phyloP scores from a whole-genome alignment of 2,113 vertebrate genomes.

The Clarias macrocephalus region DNA sequence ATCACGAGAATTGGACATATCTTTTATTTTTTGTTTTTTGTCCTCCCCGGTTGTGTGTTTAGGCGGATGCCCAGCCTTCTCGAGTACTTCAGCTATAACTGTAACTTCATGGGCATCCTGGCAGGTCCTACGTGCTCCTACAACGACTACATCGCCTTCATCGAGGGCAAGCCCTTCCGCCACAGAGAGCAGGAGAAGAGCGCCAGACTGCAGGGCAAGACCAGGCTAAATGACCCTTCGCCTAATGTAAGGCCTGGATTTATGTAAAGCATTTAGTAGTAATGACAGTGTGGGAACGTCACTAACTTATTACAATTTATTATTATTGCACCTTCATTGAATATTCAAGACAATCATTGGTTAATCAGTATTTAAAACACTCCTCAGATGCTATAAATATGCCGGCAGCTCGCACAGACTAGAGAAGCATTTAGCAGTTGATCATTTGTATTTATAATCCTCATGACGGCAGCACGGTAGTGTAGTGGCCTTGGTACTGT shows the following conservation, averaged over 20 bases:
- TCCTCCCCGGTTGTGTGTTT: slow-evolving; percentile 20
- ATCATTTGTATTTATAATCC: background rate
- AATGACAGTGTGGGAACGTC: background rate
- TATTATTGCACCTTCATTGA: background rate
- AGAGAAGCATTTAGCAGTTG: background rate
- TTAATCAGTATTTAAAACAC: slow-evolving; percentile 6
- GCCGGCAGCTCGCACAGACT: background rate
- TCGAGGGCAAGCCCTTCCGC: slow-evolving; percentile 83
- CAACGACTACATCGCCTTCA: slow-evolving; percentile 94
- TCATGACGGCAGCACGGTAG: background rate
- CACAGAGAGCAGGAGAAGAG: slow-evolving; percentile 70
- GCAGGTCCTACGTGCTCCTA: slow-evolving; percentile 91
- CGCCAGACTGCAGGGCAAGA: slow-evolving; percentile 72
- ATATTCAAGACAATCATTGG: background rate
- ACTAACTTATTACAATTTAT: background rate
- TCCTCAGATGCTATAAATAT: background rate
- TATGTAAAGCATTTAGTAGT: background rate
- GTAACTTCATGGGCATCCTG: slow-evolving; percentile 96
- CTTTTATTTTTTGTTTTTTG: background rate
- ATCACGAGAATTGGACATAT: background rate
- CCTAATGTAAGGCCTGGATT: slow-evolving; percentile 75
- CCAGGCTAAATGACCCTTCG: slow-evolving; percentile 79
- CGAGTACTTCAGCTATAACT: slow-evolving; percentile 94
- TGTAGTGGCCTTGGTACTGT: too few relatives aligned
- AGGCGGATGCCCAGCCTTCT: slow-evolving; percentile 93